These are phyloP conservation scores for Baryphthengus martii DNA, from an alignment of 2,113 vertebrate species.

Conservation along the genomic window DNA sequence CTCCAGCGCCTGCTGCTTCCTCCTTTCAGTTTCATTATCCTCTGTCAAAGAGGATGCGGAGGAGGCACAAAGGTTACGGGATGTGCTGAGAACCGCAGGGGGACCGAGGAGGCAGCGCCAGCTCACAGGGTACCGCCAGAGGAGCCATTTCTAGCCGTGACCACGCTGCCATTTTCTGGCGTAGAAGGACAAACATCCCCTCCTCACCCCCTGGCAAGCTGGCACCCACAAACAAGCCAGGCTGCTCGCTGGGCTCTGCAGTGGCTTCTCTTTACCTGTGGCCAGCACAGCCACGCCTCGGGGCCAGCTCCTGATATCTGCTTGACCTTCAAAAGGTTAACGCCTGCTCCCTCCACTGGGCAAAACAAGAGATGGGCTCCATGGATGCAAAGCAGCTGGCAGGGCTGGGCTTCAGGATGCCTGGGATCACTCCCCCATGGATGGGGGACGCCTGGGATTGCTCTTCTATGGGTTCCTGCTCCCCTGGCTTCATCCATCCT, in stretches of 20 bases:
- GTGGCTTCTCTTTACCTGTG: not conserved
- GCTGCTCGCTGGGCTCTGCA: fast-evolving
- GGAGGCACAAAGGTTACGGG: not conserved
- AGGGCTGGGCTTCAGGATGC: not conserved
- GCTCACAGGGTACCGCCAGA: not conserved
- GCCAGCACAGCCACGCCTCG: fast-evolving
- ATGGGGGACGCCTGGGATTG: fast-evolving
- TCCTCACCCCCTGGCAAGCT: not conserved
- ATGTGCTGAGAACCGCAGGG: not conserved
- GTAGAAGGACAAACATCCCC: not conserved
- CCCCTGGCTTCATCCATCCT: not conserved
- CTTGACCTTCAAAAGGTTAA: not conserved
- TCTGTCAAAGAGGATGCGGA: not conserved
- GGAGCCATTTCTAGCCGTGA: not conserved
- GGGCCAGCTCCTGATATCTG: not conserved
- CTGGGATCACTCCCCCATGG: not conserved
- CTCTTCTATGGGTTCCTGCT: not conserved
- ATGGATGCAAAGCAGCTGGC: fast-evolving
- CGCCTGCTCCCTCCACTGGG: not conserved
- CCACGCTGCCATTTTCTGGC: not conserved
- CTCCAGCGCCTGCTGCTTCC: not conserved
- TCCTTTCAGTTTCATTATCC: constrained; percentile 24
- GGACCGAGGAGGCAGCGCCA: fast-evolving
- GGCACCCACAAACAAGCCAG: not conserved
- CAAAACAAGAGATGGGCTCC: not conserved